phyloP scores from a whole-genome alignment of 2,888 invertebrate genomes.

The Pseudococcus longispinus region DNA sequence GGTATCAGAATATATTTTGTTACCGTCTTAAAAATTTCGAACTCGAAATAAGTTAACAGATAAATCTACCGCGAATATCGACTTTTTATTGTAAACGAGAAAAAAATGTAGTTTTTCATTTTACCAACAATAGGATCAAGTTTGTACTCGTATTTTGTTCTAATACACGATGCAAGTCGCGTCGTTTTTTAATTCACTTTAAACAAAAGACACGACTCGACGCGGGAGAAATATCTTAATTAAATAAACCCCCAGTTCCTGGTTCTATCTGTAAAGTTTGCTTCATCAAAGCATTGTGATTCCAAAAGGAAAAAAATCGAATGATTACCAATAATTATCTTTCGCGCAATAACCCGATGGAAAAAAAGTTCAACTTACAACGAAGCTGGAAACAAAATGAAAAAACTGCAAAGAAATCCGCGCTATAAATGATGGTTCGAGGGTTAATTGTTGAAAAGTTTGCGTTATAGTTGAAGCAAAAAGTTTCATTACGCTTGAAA shows the following conservation, averaged over 20 bases:
- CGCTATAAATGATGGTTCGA: not conserved
- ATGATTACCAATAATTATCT: conserved; percentile 15
- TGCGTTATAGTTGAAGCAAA: not conserved
- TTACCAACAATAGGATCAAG: not conserved
- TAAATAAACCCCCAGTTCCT: not conserved
- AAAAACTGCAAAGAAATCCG: not conserved
- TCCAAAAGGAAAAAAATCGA: not conserved
- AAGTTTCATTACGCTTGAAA: conserved; percentile 22
- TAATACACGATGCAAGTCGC: not conserved
- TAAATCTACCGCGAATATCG: not conserved
- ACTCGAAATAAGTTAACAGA: not conserved
- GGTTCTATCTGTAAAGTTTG: not conserved
- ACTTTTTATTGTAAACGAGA: not conserved
- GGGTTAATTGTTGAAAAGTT: conserved; percentile 34
- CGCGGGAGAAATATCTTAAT: not conserved
- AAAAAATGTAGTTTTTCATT: too few species aligned
- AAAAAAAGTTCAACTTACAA: not conserved
- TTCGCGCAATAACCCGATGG: not conserved
- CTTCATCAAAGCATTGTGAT: not conserved
- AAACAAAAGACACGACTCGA: not conserved
- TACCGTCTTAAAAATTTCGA: not conserved
- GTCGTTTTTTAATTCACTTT: conserved; percentile 1
- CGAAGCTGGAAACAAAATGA: not conserved
- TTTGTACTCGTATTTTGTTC: not conserved
- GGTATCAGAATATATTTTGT: not conserved